Evolutionary conservation across 2,888 invertebrate species (phyloP), one percentile per base, ranked within the genome.

Genomic region (Lasioglossum zephyrum): DNA sequence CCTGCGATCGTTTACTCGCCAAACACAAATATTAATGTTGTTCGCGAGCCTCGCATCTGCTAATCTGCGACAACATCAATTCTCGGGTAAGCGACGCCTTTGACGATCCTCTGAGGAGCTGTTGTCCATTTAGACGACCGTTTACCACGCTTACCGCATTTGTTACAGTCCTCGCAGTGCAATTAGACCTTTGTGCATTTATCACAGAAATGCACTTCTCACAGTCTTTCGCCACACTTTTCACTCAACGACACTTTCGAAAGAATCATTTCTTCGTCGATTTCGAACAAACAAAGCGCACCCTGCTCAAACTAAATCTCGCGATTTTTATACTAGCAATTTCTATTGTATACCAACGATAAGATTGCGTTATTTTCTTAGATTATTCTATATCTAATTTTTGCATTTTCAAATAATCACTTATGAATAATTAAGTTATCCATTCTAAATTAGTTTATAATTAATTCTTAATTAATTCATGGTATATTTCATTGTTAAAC

Each of bases 1-100:
- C 69, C 39, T 36, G 22, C 69, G 69, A 69, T 39, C 69, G 36
- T 69, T 69, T 69, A 69, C 69, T 39, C 39, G 39, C 36, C 69
- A 69, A 39, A 69, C 39, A 11, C 69, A 9, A 8, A 36, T 39
- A 69, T 69, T 69, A 69, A 36, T 69, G 69, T 69, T 69, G 16
- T 63, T 18, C 16, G 63, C 22, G 11, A 4, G 9, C 4, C 36
- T 3, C 16, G 18, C 9, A 22, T 3, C 9, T 36, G 63, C 22
- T 31, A 63, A 63, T 31, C 31, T 63, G 22, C 31, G 22, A 26
- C 36, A 36, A 36, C 36, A 13, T 63, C 31, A 31, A 31, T 31
- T 31, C 26, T 31, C 26, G 4, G 26, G 16, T 16, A 8, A 31
- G 16, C 6, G 57, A 57, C n/a, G n/a, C n/a, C 1, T n/a, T 57